Base-by-base conservation (phyloP, 2,113 vertebrate species). In the Meriones unguiculatus region DNA sequence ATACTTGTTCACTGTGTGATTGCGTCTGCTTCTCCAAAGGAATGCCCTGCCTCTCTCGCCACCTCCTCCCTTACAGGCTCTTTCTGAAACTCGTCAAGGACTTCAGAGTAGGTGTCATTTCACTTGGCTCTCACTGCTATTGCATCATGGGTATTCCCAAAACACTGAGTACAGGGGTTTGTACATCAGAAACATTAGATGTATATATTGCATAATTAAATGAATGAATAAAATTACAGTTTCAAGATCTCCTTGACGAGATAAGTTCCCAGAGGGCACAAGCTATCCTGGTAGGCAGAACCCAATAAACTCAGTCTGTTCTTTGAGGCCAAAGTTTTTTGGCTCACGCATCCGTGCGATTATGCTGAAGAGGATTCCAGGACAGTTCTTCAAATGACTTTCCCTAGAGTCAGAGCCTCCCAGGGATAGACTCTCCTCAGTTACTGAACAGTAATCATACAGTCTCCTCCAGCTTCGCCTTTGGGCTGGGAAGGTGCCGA, bases 131-230 rank as follows among this genome's bases (percentile, higher is more conserved):
- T 80, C 64, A 90, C 4, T 82, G 20, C 54, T 64, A 90, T 92
- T 95, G 57, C 62, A 87, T 96, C 93, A 89, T 65, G 46, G 70
- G 69, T 84, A 87, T 95, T 95, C 93, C 96, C 82, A 69, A 2
- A 73, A 32, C 65, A 46, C 35, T 85, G 22, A 92, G 50, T 25
- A 89, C 46, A 69, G 67, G 70, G 38, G 89, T 28, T 92, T 96
- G 62, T 46, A 69, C 2, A 25, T 50, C 32, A 50, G 69, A 96
- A 86, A 80, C 25, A 54, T 12, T 86, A 22, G 85, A 41, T 81
- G 70, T 50, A 96, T 50, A 96, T 94, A 57, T 35, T 86, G 32
- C 80, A 52, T 91, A 52, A 95, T 52, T 87, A 85, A 88, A 59
- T 76, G 62, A 87, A 86, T 76, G 17, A 96, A 88, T 94, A 59